Percentiles rank a stretch among this genome's conserved stretches.
These are phyloP conservation scores for Caenorhabditis wallacei DNA, from an alignment of 2,888 invertebrate genomes.

Conservation along the genomic window DNA sequence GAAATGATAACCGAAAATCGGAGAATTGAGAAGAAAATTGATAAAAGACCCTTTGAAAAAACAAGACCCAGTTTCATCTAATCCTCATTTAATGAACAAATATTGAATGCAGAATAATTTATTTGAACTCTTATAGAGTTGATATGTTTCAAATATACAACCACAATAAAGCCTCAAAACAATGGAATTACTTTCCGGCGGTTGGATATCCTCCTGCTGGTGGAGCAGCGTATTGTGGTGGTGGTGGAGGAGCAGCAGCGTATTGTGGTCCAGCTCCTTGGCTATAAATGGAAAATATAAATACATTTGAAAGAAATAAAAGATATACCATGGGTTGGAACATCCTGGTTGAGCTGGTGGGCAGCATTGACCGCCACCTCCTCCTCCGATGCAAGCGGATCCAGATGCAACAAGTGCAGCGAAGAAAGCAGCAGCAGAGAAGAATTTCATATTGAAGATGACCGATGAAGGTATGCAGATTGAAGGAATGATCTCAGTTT, in stretches of 20 bases:
- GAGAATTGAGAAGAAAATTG: neutral
- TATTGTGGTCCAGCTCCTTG: constrained; percentile 41
- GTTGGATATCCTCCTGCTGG: constrained; percentile 41
- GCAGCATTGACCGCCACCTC: constrained; percentile 54
- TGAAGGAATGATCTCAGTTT: neutral
- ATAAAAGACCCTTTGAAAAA: neutral
- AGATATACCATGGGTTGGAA: constrained; percentile 50
- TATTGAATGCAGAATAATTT: constrained; percentile 47
- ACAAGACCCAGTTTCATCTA: neutral
- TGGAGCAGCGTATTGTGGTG: constrained; percentile 42
- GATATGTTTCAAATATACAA: constrained; percentile 42
- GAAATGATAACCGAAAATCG: neutral
- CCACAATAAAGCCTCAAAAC: neutral
- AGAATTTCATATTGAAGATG: constrained; percentile 33
- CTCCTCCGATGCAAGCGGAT: constrained; percentile 52
- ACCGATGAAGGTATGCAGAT: constrained; percentile 45
- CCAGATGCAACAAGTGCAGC: constrained; percentile 43
- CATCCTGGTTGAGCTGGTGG: constrained; percentile 55
- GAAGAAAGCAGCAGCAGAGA: constrained; percentile 41
- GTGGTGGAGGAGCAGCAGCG: constrained; percentile 42
- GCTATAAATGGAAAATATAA: constrained; percentile 2
- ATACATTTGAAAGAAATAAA: neutral
- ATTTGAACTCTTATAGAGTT: constrained; percentile 21
- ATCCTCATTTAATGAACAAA: too few species aligned
- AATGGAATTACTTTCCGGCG: constrained; percentile 29